Base-by-base conservation (phyloP, 2,888 invertebrate species). In the Ecliptopera silaceata region DNA sequence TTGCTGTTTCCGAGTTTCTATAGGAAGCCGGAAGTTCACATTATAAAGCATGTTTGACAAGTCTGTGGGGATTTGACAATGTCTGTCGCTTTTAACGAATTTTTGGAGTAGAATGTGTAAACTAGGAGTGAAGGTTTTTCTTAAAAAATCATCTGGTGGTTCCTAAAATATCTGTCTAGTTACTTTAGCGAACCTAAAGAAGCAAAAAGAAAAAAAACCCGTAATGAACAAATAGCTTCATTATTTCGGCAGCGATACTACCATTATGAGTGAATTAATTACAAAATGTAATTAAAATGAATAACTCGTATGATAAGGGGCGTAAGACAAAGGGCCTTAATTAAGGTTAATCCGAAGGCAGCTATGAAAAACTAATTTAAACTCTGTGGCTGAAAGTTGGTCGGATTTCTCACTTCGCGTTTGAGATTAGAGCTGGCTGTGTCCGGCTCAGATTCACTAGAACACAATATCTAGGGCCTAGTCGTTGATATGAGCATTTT, bases 201-300 rank as follows among this genome's bases (percentile, higher is more conserved):
- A 20, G 20, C 20, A 20, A 3, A 20, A 20, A 20, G 20, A 20
- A 2, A 20, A 20, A 20, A 20, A 4, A 20, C 18, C 45, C 20
- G 26, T 51, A 43, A 68, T 69, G 66, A 69, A 62, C 61, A 68
- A 68, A 69, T 68, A 62, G 54, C 57, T 64, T 65, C 59, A 66
- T 68, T 63, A 66, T 61, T 65, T 63, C 64, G 58, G 66, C 59
- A 68, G 45, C 56, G 60, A 59, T 63, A 57, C 49, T 38, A 36
- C 55, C 66, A 63, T 68, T 80, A 76, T 75, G 71, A 79, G 77
- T 80, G 80, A 65, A 86, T 87, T 84, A 85, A 87, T 86, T 83
- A 83, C 70, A 67, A 79, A 80, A 70, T 67, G 66, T 79, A 82
- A 88, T 85, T 84, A 84, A 77, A 82, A 88, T 85, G 84, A 84